Conservation (phyloP, 2,888 invertebrate species). For the Nesidiocoris tenuis region DNA sequence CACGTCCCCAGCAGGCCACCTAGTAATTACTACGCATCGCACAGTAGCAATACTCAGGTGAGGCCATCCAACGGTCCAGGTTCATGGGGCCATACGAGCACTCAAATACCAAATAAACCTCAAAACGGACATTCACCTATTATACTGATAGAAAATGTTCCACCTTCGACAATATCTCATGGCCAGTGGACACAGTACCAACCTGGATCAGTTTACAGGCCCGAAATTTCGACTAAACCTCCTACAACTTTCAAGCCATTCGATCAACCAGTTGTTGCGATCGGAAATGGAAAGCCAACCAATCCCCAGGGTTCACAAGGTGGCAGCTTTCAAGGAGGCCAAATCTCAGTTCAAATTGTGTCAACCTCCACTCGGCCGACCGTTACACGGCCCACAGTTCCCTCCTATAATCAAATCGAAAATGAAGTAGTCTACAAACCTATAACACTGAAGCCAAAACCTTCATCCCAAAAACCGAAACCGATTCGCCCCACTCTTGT, state of each 20-base stretch:
- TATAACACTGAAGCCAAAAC: constrained; percentile 1
- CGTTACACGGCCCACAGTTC: background rate
- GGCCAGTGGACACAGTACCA: background rate
- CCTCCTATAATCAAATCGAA: background rate
- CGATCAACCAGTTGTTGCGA: background rate
- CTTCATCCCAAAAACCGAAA: background rate
- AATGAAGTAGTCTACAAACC: constrained; percentile 10
- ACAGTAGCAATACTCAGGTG: background rate
- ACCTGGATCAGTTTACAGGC: background rate
- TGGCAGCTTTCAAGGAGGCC: background rate
- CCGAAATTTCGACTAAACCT: background rate
- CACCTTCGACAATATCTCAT: background rate
- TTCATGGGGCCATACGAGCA: background rate
- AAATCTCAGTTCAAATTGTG: background rate
- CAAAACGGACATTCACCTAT: constrained; percentile 5
- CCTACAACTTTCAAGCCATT: background rate
- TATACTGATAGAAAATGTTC: constrained; percentile 27
- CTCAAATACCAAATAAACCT: background rate
- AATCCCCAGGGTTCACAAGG: background rate
- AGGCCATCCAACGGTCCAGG: background rate
- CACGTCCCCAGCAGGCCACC: background rate
- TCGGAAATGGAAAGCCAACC: background rate
- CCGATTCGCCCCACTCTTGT: background rate
- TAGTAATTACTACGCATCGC: background rate
- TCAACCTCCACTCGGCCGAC: constrained; percentile 13